Conservation (phyloP, 2,888 invertebrate species). For the Margaritifera margaritifera region DNA sequence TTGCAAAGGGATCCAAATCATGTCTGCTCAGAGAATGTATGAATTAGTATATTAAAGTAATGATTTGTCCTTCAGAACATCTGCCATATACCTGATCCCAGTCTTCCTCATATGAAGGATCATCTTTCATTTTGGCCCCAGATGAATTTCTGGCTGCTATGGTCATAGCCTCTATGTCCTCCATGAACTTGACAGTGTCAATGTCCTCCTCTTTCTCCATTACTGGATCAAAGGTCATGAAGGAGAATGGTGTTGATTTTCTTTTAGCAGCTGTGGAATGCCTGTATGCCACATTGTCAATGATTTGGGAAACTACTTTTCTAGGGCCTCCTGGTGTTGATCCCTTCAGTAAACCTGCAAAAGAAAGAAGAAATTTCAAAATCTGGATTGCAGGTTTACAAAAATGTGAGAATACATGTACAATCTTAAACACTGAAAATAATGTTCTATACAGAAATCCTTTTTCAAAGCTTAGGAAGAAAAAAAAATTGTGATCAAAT, state of each 20-base stretch:
- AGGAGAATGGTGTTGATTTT: slow-evolving; percentile 48
- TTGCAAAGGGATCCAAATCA: background rate
- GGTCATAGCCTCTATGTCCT: slow-evolving; percentile 29
- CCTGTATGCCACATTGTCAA: slow-evolving; percentile 53
- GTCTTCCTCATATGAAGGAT: slow-evolving; percentile 83
- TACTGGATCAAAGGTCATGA: slow-evolving; percentile 54
- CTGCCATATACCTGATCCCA: slow-evolving; percentile 83
- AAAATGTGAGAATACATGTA: background rate
- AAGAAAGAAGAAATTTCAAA: background rate
- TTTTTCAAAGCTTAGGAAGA: background rate
- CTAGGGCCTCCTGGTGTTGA: slow-evolving; percentile 61
- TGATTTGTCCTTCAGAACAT: too few relatives aligned
- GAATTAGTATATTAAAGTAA: too few relatives aligned
- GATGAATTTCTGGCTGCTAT: slow-evolving; percentile 13
- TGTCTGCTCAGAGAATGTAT: too few relatives aligned
- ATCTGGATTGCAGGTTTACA: background rate
- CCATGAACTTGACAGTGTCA: slow-evolving; percentile 36
- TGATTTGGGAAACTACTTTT: slow-evolving; percentile 63
- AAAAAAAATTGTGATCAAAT: background rate
- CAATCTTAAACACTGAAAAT: background rate
- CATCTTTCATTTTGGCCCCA: slow-evolving; percentile 75
- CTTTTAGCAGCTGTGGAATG: slow-evolving; percentile 36
- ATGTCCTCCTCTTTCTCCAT: slow-evolving; percentile 57
- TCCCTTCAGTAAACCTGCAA: slow-evolving; percentile 66
- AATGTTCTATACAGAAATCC: background rate